Base-by-base conservation (phyloP, 2,113 vertebrate species). In the Zosterops lateralis region DNA sequence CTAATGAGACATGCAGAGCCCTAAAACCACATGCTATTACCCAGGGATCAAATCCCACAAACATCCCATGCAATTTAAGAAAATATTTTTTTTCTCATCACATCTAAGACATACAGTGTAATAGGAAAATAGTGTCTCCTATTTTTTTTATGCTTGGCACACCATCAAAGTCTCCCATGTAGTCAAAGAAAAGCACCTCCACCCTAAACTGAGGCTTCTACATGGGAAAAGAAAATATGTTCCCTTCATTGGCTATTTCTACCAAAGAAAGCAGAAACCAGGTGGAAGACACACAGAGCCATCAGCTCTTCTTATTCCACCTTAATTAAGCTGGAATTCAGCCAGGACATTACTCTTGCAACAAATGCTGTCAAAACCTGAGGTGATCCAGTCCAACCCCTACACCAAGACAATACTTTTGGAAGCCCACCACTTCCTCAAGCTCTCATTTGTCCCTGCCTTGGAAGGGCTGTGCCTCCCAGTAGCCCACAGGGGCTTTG, bases 1-100 rank as follows among this genome's bases (percentile, higher is more conserved):
- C 88, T 88, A 95, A 96, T 93, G 93, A 96, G 85, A 94, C 92
- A 64, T 78, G 40, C 90, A 95, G 92, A 95, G 64, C 65, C 89
- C 82, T 80, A 70, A 96, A 95, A 86, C 92, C 92, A 94, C 87
- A 95, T 22, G 58, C 79, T 88, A 88, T 88, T 94, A 95, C 73
- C 75, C 72, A 72, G 90, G 92, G 90, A 95, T 86, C 78, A 93
- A 84, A 95, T 92, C 78, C 75, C 79, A 93, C 90, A 93, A 92
- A 83, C 72, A 94, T 72, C 72, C 42, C 76, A 65, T 65, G 68
- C 57, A 71, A 97, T 92, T 96, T 86, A 90, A 88, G 83, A 84
- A 94, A 96, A 96, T 78, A 0, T 38, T 92, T 93, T 94, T 94
- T 94, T 95, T 94, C 87, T 88, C 90, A 90, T 95, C 76, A 78